phyloP scores from a whole-genome alignment of 2,888 invertebrate species.

The Dasypolia templi region DNA sequence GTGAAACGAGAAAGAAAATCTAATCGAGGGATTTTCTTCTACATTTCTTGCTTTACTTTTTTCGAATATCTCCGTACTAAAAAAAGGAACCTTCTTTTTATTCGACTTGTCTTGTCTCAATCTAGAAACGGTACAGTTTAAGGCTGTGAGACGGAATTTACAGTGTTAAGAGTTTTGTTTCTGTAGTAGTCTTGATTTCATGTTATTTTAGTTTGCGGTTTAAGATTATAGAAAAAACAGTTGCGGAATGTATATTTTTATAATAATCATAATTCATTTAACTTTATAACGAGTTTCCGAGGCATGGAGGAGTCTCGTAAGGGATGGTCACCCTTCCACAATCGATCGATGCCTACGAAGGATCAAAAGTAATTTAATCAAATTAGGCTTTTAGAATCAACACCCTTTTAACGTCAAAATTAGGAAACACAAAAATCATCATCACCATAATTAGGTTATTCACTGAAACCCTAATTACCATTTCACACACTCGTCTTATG shows the following conservation, averaged over 20 bases:
- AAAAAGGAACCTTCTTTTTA: slow-evolving; percentile 53
- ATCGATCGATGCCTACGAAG: too few species aligned
- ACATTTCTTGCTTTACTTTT: slow-evolving; percentile 53
- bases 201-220: slow-evolving; percentile 4
- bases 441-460: background rate
- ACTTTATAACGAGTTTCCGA: too few species aligned
- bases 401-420: too few species aligned
- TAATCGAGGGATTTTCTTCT: slow-evolving; percentile 55
- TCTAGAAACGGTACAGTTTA: slow-evolving; percentile 44
- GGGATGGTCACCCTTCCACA: too few species aligned
- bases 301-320: too few species aligned
- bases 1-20: slow-evolving; percentile 55
- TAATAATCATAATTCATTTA: too few species aligned
- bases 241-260: background rate
- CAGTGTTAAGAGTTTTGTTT: slow-evolving; percentile 21
- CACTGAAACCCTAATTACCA: slow-evolving; percentile 22
- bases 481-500: slow-evolving; percentile 10
- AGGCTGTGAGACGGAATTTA: slow-evolving; percentile 38
- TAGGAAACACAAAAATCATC: background rate
- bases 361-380: too few species aligned
- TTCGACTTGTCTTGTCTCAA: slow-evolving; percentile 58
- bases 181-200: background rate
- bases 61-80: slow-evolving; percentile 47
- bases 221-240: background rate
- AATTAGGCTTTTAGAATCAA: too few species aligned